Percentiles rank a stretch among this genome's conserved stretches.
Conservation (phyloP, 2,113 vertebrate genomes). For the Abramis brama region DNA sequence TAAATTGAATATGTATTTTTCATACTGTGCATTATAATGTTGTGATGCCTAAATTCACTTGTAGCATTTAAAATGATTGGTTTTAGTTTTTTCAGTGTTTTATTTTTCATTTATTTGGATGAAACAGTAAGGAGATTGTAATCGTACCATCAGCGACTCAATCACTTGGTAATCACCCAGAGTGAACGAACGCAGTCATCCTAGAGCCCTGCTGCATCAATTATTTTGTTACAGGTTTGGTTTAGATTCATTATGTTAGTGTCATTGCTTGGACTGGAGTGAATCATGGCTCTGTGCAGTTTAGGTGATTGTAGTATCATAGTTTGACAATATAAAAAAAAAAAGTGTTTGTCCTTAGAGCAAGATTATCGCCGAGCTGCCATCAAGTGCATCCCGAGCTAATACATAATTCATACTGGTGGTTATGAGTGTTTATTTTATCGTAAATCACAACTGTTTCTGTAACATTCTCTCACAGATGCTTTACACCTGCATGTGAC, state of each 20-base stretch:
- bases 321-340: neutral
- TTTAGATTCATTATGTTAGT: constrained; percentile 2
- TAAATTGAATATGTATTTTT: neutral
- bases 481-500: neutral
- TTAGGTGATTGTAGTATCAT: neutral
- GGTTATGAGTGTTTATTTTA: neutral
- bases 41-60: neutral
- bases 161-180: neutral
- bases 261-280: neutral
- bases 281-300: neutral
- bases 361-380: neutral
- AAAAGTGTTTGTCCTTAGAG: neutral
- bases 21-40: neutral
- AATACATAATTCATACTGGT: neutral
- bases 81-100: neutral
- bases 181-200: neutral
- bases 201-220: neutral
- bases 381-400: neutral
- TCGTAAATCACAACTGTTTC: neutral
- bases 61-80: neutral
- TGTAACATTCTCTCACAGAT: neutral
- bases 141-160: neutral
- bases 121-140: neutral
- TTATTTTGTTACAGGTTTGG: constrained; percentile 6
- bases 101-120: neutral